Evolutionary conservation across 2,113 vertebrate species (phyloP).

Genomic region (Tichodroma muraria): DNA sequence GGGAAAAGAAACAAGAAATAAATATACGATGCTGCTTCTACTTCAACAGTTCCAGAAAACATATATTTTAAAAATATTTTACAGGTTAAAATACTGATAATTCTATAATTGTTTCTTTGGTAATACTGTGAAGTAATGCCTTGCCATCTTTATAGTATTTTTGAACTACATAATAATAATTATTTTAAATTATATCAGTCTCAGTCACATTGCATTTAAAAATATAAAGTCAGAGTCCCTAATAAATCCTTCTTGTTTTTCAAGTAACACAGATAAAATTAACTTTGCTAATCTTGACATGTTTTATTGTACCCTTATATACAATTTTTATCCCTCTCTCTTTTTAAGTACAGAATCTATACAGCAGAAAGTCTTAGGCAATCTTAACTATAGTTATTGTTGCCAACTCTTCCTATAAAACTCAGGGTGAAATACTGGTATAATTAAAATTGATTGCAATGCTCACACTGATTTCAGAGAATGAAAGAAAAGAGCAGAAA

Average conservation of each 20-base stretch:
- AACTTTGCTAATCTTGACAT: conserved; percentile 59
- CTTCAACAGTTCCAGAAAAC: conserved; percentile 48
- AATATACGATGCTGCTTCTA: neutral
- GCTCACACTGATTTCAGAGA: conserved; percentile 12
- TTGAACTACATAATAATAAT: conserved; percentile 63
- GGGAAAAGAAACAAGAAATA: conserved; percentile 41
- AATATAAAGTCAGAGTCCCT: conserved; percentile 21
- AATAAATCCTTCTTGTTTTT: conserved; percentile 54
- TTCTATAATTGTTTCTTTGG: conserved; percentile 64
- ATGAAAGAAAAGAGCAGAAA: conserved; percentile 1
- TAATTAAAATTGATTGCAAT: conserved; percentile 43
- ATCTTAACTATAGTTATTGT: conserved; percentile 28
- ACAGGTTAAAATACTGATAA: conserved; percentile 64
- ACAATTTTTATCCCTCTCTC: neutral
- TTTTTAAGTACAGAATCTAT: conserved; percentile 16
- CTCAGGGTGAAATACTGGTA: neutral
- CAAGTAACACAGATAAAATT: conserved; percentile 41
- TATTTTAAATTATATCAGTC: conserved; percentile 62
- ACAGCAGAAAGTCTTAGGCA: conserved; percentile 18
- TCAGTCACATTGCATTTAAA: conserved; percentile 31
- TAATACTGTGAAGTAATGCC: conserved; percentile 58
- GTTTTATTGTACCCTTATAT: conserved; percentile 46
- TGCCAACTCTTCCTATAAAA: conserved; percentile 42
- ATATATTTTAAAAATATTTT: conserved; percentile 63
- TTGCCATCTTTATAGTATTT: conserved; percentile 50